A percentile compares a stretch with the other conserved stretches of the same genome.
Evolutionary conservation across 2,888 invertebrate genomes (phyloP).

Genomic region (Ichneumoninae sp.): DNA sequence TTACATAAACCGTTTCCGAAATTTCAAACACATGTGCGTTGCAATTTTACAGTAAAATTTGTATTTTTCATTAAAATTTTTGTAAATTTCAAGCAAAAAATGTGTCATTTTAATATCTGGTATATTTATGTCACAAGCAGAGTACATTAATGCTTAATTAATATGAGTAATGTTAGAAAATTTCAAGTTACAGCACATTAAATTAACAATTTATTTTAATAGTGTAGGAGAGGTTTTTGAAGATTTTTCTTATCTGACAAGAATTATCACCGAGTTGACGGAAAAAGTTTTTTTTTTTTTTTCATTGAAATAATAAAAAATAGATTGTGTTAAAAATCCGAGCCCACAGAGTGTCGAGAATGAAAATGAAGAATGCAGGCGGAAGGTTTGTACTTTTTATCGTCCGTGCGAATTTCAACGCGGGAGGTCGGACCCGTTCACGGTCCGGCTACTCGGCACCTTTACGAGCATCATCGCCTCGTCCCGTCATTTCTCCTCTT

Average conservation of each 20-base stretch:
- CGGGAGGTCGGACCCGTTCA: neutral
- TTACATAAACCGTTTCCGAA: too few species aligned
- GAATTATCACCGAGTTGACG: neutral
- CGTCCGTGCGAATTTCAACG: neutral
- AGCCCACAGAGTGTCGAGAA: neutral
- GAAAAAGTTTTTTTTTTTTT: neutral
- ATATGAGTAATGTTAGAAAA: too few species aligned
- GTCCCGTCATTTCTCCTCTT: conserved; percentile 26
- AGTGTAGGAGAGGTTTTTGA: neutral
- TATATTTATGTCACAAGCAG: too few species aligned
- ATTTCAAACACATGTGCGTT: too few species aligned
- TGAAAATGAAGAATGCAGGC: neutral
- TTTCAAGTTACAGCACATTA: too few species aligned
- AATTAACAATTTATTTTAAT: too few species aligned
- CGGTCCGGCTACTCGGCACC: neutral
- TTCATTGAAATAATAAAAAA: neutral
- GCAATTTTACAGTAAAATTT: too few species aligned
- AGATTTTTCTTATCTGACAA: neutral
- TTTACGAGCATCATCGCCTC: conserved; percentile 13
- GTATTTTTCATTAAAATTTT: too few species aligned
- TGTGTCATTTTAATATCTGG: too few species aligned
- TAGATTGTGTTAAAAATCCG: neutral
- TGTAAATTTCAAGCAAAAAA: too few species aligned
- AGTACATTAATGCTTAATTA: too few species aligned
- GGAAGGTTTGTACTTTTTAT: neutral